Conservation (phyloP, 2,113 vertebrate species). For the Atlantisia rogersi region DNA sequence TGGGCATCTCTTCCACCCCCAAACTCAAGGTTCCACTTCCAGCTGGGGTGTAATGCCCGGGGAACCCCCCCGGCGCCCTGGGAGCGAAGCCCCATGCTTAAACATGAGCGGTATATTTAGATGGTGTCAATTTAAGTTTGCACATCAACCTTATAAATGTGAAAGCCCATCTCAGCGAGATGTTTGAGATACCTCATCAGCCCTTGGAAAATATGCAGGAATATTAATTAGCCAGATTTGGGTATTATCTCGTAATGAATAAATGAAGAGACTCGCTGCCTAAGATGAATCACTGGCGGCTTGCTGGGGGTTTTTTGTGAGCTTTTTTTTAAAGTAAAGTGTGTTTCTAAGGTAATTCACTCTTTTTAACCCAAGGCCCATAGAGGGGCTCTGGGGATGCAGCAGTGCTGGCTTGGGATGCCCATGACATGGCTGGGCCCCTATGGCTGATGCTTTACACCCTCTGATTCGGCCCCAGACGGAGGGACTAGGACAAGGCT, state of each 20-base stretch:
- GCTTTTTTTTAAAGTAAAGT: neutral
- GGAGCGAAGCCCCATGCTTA: slow-evolving; percentile 13
- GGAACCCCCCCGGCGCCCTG: neutral
- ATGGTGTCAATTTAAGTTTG: neutral
- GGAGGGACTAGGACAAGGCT: neutral
- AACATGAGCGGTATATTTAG: slow-evolving; percentile 64
- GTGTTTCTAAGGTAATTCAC: neutral
- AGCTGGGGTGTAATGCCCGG: fast-evolving
- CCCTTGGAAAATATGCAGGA: slow-evolving; percentile 61
- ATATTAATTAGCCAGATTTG: slow-evolving; percentile 72
- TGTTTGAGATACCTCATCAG: slow-evolving; percentile 63
- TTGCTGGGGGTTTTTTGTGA: neutral
- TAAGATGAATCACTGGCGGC: neutral
- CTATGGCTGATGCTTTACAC: neutral
- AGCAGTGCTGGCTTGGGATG: neutral
- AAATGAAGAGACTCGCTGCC: slow-evolving; percentile 34
- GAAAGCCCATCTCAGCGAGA: slow-evolving; percentile 37
- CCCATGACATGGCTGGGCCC: neutral
- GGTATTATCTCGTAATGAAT: slow-evolving; percentile 53
- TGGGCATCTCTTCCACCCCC: fast-evolving
- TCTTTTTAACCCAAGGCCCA: neutral
- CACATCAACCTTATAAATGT: slow-evolving; percentile 65
- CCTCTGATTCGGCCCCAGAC: neutral
- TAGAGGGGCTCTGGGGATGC: neutral
- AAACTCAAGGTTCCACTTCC: fast-evolving